A percentile compares a stretch with the other conserved stretches of the same genome.
These are phyloP conservation scores for Epizoanthus stellaris DNA, from an alignment of 92 coral and sea anemone species.

Conservation along the genomic window DNA sequence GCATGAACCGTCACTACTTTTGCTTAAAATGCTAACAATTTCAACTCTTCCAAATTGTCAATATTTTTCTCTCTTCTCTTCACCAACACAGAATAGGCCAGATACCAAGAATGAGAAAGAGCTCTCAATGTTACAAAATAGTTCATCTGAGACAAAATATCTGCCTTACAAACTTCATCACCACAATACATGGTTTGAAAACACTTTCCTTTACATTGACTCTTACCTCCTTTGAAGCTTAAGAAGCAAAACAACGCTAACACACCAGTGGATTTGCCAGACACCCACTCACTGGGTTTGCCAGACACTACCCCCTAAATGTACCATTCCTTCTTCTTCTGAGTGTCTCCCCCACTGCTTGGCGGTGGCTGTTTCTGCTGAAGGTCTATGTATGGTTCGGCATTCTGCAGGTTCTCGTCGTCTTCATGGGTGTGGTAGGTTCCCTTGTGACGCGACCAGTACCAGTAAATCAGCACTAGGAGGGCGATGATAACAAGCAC, in stretches of 20 bases:
- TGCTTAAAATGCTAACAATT: too few species aligned
- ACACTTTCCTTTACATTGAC: background rate
- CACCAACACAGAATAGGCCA: too few species aligned
- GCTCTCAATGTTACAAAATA: too few species aligned
- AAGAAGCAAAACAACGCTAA: background rate
- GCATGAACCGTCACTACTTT: too few species aligned
- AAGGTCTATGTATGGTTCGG: constrained; percentile 78
- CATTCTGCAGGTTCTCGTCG: constrained; percentile 61
- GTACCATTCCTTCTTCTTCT: constrained; percentile 88
- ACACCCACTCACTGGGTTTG: constrained; percentile 8
- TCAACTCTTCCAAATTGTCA: too few species aligned
- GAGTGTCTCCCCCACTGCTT: constrained; percentile 50
- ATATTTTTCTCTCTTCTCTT: too few species aligned
- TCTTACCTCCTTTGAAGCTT: background rate
- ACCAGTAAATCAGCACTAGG: constrained; percentile 80
- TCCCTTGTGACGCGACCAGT: constrained; percentile 93
- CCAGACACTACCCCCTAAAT: constrained; percentile 42
- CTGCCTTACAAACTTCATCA: too few species aligned
- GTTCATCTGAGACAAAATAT: too few species aligned
- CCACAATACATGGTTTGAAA: background rate
- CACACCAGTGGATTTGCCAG: constrained; percentile 2
- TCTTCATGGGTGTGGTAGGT: constrained; percentile 91
- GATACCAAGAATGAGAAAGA: too few species aligned
- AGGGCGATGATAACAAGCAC: constrained; percentile 68
- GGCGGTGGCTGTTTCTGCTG: constrained; percentile 51